Evolutionary conservation across 1,140 invertebrate genomes (phyloP), one percentile per base, ranked within the genome.

Genomic region (Solenopsis invicta): DNA sequence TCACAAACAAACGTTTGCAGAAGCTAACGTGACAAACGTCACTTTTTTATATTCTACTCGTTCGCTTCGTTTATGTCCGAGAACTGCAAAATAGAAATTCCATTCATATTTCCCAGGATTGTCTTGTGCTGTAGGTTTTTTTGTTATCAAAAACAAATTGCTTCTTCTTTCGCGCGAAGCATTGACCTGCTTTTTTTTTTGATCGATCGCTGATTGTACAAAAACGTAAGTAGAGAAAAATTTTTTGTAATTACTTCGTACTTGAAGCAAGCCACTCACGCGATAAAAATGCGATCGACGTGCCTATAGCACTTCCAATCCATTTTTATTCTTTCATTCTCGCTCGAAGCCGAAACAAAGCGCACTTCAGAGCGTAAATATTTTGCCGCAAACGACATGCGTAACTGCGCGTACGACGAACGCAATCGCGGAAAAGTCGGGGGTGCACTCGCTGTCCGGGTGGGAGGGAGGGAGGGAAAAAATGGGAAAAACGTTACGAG

Each of bases 311-410:
- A n/a, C 61, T 82, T 82, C 41, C 24, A 29, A 74, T 8, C 12
- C 18, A 82, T 82, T 74, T 81, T 84, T 24, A 48, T 10, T 45
- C 24, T 21, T 34, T 71, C n/a, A 45, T 45, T 18, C 21, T 24
- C 48, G 10, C 48, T 69, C 41, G 41, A 29, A 59, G 48, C 1
- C 29, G 62, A 12, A 4, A 82, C 54, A 82, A 82, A 74, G 69
- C 69, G 54, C 34, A 61, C 69, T 84, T 50, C 24, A 45, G 8
- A 48, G 45, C 37, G 34, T 84, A 84, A 84, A 84, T 84, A 61
- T 84, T 84, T 61, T 50, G 41, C 80, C 67, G 69, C 72, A 45
- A 80, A 75, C 80, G 80, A 69, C 54, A 24, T 48, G 67, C 34
- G 41, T 69, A 82, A 74, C 67, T 45, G 37, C 24, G 16, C 56